Evolutionary conservation across 2,797 vertebrate genomes (phyloP).

Genomic region (Monodelphis domestica): DNA sequence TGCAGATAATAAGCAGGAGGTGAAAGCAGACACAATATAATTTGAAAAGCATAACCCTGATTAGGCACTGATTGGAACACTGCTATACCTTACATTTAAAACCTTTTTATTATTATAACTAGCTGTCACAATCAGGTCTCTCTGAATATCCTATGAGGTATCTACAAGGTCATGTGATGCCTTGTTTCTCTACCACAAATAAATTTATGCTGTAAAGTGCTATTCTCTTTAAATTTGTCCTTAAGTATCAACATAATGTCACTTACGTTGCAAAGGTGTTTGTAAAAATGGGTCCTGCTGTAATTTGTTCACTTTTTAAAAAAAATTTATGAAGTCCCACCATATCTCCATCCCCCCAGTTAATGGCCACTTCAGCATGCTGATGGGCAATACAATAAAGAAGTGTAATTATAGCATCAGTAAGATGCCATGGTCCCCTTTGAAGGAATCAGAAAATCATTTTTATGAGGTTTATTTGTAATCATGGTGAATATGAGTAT

Average conservation of each 20-base stretch:
- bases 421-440: not conserved
- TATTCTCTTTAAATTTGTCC: constrained; percentile 70
- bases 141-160: constrained; percentile 52
- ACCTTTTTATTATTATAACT: constrained; percentile 82
- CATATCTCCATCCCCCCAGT: constrained; percentile 7
- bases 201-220: constrained; percentile 72
- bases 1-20: constrained; percentile 88
- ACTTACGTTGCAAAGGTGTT: constrained; percentile 56
- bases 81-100: constrained; percentile 83
- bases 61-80: constrained; percentile 84
- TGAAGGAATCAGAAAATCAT: constrained; percentile 25
- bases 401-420: not conserved
- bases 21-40: constrained; percentile 88
- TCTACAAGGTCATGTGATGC: constrained; percentile 72
- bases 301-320: constrained; percentile 68
- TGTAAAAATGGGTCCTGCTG: constrained; percentile 55
- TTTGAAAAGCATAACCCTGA: constrained; percentile 88
- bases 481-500: not conserved
- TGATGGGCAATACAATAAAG: constrained; percentile 28
- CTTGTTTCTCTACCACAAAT: constrained; percentile 71
- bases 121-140: constrained; percentile 77
- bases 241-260: constrained; percentile 64
- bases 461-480: not conserved
- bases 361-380: constrained; percentile 74
- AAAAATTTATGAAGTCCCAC: constrained; percentile 48